Conservation (phyloP, 2,797 vertebrate genomes). For the Microctenopoma lineatum region DNA sequence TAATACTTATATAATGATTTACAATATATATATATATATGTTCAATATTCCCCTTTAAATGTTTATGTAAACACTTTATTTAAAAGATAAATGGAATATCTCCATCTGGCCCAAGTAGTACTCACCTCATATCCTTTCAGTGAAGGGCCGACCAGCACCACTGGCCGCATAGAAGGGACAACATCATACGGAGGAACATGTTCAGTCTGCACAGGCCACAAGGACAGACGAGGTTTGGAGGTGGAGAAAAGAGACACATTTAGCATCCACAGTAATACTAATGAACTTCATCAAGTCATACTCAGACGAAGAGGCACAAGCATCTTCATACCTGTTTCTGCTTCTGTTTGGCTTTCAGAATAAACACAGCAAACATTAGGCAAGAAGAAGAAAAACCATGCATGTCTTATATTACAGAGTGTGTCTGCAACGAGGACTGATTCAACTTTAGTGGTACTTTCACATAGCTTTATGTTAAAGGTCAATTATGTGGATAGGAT, state of each 20-base stretch:
- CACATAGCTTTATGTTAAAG: constrained; percentile 14
- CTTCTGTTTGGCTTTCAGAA: constrained; percentile 97
- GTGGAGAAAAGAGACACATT: background rate
- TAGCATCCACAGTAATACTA: background rate
- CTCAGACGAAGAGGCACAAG: constrained; percentile 21
- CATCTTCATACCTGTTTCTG: constrained; percentile 93
- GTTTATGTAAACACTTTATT: background rate
- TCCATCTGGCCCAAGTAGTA: background rate
- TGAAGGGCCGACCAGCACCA: constrained; percentile 96
- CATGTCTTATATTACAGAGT: background rate
- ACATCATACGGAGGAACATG: constrained; percentile 94
- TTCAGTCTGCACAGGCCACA: constrained; percentile 85
- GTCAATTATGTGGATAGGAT: background rate
- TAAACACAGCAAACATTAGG: constrained; percentile 82
- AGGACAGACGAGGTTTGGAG: constrained; percentile 17
- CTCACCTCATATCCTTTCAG: constrained; percentile 97
- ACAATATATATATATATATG: too few relatives aligned
- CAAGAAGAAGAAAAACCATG: constrained; percentile 28
- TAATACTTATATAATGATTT: too few relatives aligned
- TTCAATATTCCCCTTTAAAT: background rate
- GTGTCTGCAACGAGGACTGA: background rate
- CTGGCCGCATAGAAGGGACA: constrained; percentile 95
- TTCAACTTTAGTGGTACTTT: background rate
- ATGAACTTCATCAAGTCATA: background rate
- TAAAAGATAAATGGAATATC: background rate